phyloP scores from a whole-genome alignment of 2,888 invertebrate genomes.

The Eupithecia dodoneata region DNA sequence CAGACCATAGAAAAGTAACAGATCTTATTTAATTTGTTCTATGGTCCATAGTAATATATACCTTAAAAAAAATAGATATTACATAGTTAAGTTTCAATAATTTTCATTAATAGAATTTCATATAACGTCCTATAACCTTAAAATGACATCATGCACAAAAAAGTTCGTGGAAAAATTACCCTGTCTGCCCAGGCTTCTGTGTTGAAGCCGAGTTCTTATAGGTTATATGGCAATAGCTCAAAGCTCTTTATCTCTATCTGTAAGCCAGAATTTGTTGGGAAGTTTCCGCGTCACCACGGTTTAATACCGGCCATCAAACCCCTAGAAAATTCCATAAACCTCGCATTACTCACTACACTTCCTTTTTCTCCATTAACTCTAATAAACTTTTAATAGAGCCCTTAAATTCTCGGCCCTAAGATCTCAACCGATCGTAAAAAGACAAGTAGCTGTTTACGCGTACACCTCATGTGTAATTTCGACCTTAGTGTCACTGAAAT shows the following conservation, averaged over 20 bases:
- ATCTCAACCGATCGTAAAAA: conserved; percentile 41
- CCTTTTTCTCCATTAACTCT: conserved; percentile 17
- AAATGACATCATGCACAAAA: background rate
- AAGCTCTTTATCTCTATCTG: background rate
- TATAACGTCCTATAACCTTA: background rate
- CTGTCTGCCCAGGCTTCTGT: background rate
- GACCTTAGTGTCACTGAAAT: conserved; percentile 22
- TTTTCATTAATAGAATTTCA: background rate
- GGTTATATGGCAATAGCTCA: background rate
- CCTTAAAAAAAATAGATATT: too few species aligned
- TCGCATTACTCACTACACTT: conserved; percentile 8
- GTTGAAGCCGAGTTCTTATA: background rate
- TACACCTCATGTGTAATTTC: conserved; percentile 20
- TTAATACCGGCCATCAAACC: background rate
- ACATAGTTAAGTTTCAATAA: too few species aligned
- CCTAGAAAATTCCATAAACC: conserved; percentile 12
- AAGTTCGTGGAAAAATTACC: background rate
- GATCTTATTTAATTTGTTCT: too few species aligned
- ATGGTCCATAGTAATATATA: too few species aligned
- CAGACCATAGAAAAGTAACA: too few species aligned
- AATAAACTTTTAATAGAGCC: conserved; percentile 40
- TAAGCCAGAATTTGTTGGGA: background rate
- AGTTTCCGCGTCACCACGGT: background rate
- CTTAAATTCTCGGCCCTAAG: conserved; percentile 39
- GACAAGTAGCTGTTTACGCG: conserved; percentile 11